Evolutionary conservation across 2,113 vertebrate species (phyloP).

Genomic region (Morone chrysops): DNA sequence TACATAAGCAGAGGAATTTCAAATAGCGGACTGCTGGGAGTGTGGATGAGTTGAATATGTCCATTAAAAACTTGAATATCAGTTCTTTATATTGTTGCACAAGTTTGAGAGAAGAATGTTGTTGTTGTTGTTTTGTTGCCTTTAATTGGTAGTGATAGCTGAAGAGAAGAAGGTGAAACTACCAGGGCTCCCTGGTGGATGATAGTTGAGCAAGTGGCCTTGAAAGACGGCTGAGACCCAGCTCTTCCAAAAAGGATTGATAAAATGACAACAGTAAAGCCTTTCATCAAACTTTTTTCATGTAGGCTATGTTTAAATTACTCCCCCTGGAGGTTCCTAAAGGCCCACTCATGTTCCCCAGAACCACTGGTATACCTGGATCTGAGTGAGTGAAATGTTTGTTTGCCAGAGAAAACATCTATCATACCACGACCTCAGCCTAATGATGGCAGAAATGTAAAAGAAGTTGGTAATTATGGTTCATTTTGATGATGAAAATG

Average conservation of each 20-base stretch:
- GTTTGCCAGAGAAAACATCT: slow-evolving; percentile 2
- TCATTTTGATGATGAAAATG: slow-evolving; percentile 32
- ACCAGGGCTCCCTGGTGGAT: too few relatives aligned
- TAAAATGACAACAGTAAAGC: too few relatives aligned
- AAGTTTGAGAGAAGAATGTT: too few relatives aligned
- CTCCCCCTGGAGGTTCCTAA: not conserved
- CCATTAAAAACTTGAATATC: not conserved
- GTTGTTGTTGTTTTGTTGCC: too few relatives aligned
- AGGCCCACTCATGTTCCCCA: not conserved
- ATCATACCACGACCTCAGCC: not conserved
- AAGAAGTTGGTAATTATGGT: slow-evolving; percentile 25
- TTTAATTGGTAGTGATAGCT: too few relatives aligned
- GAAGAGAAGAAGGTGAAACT: too few relatives aligned
- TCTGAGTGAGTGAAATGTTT: not conserved
- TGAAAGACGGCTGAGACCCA: too few relatives aligned
- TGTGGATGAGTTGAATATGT: not conserved
- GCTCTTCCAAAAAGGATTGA: too few relatives aligned
- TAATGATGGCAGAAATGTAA: slow-evolving; percentile 24
- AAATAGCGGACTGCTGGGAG: too few relatives aligned
- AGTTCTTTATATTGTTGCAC: too few relatives aligned
- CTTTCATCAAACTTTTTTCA: not conserved
- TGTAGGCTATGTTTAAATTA: not conserved
- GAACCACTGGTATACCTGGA: not conserved
- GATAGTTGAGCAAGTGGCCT: too few relatives aligned
- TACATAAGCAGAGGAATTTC: not conserved